Conservation (phyloP, 2,113 vertebrate species). For the Tragulus kanchil region DNA sequence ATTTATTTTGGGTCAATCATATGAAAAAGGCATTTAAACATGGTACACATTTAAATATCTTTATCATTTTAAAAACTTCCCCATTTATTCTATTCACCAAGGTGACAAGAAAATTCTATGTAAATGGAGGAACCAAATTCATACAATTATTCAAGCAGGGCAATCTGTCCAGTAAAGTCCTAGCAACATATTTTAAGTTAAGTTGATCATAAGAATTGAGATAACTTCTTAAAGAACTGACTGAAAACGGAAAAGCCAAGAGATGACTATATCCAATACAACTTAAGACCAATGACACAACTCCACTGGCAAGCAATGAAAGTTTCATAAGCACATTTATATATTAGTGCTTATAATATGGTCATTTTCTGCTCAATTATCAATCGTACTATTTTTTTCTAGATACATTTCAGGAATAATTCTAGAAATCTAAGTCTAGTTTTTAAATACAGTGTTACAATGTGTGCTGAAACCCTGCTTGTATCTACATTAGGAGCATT, state of each 20-base stretch:
- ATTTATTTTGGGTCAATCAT: neutral
- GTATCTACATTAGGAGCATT: neutral
- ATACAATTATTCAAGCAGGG: neutral
- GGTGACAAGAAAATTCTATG: neutral
- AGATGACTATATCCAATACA: neutral
- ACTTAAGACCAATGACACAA: slow-evolving; percentile 11
- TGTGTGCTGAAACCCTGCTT: neutral
- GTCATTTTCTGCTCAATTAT: neutral
- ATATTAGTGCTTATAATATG: neutral
- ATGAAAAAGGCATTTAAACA: neutral
- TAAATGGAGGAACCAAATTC: neutral
- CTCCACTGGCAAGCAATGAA: neutral
- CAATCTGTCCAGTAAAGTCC: neutral
- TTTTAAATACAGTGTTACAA: neutral
- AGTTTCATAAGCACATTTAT: neutral
- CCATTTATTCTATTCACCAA: neutral
- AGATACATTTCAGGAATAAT: neutral
- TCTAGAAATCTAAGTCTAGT: neutral
- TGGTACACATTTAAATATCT: neutral
- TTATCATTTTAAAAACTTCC: neutral
- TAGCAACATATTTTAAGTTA: neutral
- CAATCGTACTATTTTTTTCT: neutral
- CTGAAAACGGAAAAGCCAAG: slow-evolving; percentile 4
- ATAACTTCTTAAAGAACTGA: slow-evolving; percentile 13
- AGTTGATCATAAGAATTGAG: neutral